Conservation (phyloP, 2,888 invertebrate species). For the Schizaphis graminum region DNA sequence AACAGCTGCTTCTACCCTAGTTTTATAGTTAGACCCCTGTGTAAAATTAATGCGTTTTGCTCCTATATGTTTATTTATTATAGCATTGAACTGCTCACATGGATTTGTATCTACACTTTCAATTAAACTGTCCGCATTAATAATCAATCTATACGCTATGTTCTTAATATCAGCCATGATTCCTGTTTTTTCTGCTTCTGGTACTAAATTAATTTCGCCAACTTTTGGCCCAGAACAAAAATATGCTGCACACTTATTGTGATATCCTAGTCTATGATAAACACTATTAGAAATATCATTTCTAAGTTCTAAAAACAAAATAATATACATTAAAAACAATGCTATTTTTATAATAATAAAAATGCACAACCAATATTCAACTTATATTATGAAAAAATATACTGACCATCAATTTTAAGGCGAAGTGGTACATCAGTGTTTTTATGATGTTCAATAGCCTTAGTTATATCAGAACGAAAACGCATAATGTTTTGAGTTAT, state of each 20-base stretch:
- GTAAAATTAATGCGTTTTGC: background rate
- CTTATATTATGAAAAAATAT: background rate
- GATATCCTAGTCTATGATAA: background rate
- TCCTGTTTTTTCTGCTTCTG: background rate
- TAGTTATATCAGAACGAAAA: slow-evolving; percentile 20
- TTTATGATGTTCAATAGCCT: background rate
- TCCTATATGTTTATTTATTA: background rate
- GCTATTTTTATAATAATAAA: background rate
- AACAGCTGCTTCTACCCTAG: slow-evolving; percentile 36
- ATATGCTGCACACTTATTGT: background rate
- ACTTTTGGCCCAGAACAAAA: background rate
- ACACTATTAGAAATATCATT: slow-evolving; percentile 12
- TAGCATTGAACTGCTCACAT: background rate
- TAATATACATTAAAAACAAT: too few species aligned
- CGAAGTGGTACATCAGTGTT: background rate
- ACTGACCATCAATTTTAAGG: background rate
- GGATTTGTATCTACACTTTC: slow-evolving; percentile 26
- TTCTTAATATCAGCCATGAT: background rate
- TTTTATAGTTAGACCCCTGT: background rate
- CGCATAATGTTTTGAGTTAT: slow-evolving; percentile 15
- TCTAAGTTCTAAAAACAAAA: background rate
- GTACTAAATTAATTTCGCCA: background rate
- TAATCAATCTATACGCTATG: background rate
- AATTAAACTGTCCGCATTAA: background rate
- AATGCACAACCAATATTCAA: background rate